Percentiles rank a stretch among this genome's conserved stretches.
Conservation (phyloP, 2,797 vertebrate species). For the Novumbra hubbsi region DNA sequence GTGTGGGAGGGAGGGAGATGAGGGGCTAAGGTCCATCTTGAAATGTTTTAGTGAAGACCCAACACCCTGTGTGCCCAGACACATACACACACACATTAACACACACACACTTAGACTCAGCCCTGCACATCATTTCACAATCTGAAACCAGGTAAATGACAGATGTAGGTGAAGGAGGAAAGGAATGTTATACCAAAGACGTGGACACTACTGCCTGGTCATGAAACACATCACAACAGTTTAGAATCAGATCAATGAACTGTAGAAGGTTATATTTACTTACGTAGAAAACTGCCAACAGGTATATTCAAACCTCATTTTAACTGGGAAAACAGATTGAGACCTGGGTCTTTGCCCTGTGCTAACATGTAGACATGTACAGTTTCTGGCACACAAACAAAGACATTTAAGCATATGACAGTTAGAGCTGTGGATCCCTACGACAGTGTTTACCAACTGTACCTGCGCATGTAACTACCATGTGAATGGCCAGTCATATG, state of each 20-base stretch:
- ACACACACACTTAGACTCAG: conserved; percentile 25
- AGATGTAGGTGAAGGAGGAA: conserved; percentile 8
- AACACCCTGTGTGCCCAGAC: conserved; percentile 34
- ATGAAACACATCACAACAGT: neutral
- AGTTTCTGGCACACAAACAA: too few relatives aligned
- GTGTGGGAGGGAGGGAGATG: neutral
- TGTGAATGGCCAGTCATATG: too few relatives aligned
- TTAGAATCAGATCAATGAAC: neutral
- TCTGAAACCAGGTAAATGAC: conserved; percentile 64
- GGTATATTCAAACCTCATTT: too few relatives aligned
- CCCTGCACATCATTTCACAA: conserved; percentile 65
- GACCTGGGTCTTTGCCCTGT: too few relatives aligned
- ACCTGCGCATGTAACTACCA: too few relatives aligned
- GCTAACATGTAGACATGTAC: too few relatives aligned
- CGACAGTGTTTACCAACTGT: too few relatives aligned
- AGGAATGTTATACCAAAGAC: neutral
- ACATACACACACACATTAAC: conserved; percentile 41
- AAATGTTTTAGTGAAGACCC: conserved; percentile 77
- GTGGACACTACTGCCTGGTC: neutral
- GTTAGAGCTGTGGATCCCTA: too few relatives aligned
- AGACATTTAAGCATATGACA: too few relatives aligned
- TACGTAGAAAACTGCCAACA: too few relatives aligned
- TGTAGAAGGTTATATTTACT: neutral
- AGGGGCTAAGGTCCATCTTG: conserved; percentile 78
- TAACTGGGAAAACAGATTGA: too few relatives aligned